Evolutionary conservation across 1,140 invertebrate genomes (phyloP).

Genomic region (Trachelipus rathkii): DNA sequence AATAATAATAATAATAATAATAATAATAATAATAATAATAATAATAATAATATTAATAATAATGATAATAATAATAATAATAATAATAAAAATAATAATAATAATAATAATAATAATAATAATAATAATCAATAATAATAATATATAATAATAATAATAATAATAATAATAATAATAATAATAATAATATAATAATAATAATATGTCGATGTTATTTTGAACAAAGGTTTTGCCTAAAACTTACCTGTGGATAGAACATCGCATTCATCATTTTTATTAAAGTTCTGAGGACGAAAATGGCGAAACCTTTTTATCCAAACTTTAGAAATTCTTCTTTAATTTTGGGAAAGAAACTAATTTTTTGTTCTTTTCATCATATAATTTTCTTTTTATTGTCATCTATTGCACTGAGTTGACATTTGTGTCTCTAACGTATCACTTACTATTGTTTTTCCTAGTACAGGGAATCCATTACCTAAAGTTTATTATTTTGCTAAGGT

Average conservation of each 20-base stretch:
- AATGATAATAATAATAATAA: neutral
- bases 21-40: too few relatives aligned
- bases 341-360: neutral
- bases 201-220: neutral
- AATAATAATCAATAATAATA: neutral
- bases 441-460: neutral
- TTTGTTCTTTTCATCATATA: neutral
- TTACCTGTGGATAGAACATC: slow-evolving; percentile 5
- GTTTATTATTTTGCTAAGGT: too few relatives aligned
- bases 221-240: neutral
- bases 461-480: too few relatives aligned
- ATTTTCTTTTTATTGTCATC: neutral
- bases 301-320: neutral
- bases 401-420: neutral
- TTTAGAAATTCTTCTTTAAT: neutral
- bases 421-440: neutral
- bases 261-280: neutral
- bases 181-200: neutral
- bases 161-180: neutral
- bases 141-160: neutral
- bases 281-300: neutral
- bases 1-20: too few relatives aligned
- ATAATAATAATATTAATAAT: too few relatives aligned
- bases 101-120: neutral
- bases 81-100: neutral